Base-by-base conservation (phyloP, 37 sponge, comb jelly and placozoan genomes). In the Spongilla lacustris region DNA sequence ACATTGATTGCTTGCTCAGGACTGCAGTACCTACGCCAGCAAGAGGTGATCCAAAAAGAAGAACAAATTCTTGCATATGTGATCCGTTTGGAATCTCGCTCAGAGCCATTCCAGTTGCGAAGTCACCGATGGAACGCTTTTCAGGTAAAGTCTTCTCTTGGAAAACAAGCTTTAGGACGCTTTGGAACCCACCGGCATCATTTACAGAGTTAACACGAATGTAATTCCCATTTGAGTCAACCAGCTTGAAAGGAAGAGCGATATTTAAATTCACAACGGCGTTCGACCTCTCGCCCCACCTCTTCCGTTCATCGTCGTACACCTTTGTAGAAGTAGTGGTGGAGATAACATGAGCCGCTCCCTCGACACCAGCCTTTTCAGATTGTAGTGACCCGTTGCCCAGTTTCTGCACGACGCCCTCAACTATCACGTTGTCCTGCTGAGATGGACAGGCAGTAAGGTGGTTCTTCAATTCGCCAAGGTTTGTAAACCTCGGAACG, bases 11-110 rank as follows among this genome's bases (percentile, higher is more conserved):
- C 19, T 68, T 77, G 10, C 73, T 13, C 14, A 78, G 87, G 22
- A 83, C 71, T 13, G 93, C 93, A 32, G 36, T 78, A 21, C 93
- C 93, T 68, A 78, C 83, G n/a, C 84, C 93, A 86, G 86, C 93
- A 66, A 93, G 23, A 9, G 83, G 73, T 12, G 79, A 50, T 2
- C 89, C 86, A 78, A 88, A 89, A 2, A 82, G 33, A 23, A 93
- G 80, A 36, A 93, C 50, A 83, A 81, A 86, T 71, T 93, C 93
- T 67, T 83, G 72, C 0, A 73, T 89, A 13, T 76, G 80, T 4
- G 82, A 82, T 26, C 93, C 90, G 68, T 84, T 89, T 0, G 93
- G 93, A 24, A 93, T 83, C 73, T 89, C 87, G 36, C 75, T 83
- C 29, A 89, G 6, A 25, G 87, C 80, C 50, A 86, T 71, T 70